phyloP scores from a whole-genome alignment of 2,888 invertebrate species.

The Eumerus sabulonum region DNA sequence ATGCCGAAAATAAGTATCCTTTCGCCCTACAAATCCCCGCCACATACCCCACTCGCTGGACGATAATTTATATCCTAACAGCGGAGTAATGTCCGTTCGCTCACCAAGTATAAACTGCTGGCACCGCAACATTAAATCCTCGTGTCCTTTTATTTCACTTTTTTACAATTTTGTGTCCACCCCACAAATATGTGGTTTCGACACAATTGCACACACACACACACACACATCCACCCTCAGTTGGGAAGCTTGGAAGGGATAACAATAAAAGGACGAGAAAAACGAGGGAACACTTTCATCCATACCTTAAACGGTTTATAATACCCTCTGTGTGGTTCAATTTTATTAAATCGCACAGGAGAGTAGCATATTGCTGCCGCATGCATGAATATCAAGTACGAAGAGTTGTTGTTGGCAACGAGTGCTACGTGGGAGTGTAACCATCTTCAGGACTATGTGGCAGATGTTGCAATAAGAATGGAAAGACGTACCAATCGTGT shows the following conservation, averaged over 20 bases:
- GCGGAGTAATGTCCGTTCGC: slow-evolving; percentile 28
- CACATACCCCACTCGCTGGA: background rate
- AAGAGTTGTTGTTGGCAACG: slow-evolving; percentile 12
- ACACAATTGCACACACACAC: slow-evolving; percentile 3
- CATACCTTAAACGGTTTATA: slow-evolving; percentile 62
- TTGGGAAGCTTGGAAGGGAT: too few species aligned
- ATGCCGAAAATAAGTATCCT: too few species aligned
- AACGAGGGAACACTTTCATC: background rate
- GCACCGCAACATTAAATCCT: slow-evolving; percentile 41
- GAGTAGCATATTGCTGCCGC: slow-evolving; percentile 55
- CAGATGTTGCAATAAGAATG: slow-evolving; percentile 30
- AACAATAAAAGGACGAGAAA: too few species aligned
- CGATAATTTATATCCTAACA: slow-evolving; percentile 40
- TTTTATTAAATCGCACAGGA: slow-evolving; percentile 59
- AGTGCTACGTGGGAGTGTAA: too few species aligned
- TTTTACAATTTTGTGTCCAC: slow-evolving; percentile 29
- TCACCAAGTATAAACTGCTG: slow-evolving; percentile 28
- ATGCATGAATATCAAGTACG: slow-evolving; percentile 61
- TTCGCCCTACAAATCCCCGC: too few species aligned
- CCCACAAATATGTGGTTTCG: slow-evolving; percentile 50
- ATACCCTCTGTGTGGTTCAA: slow-evolving; percentile 50
- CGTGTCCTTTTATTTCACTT: slow-evolving; percentile 21
- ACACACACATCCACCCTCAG: background rate
- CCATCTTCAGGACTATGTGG: slow-evolving; percentile 15
- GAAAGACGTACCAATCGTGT: background rate